Percentiles rank a stretch among this genome's conserved stretches.
phyloP scores from a whole-genome alignment of 2,888 invertebrate genomes.

The Drosophila conformis region DNA sequence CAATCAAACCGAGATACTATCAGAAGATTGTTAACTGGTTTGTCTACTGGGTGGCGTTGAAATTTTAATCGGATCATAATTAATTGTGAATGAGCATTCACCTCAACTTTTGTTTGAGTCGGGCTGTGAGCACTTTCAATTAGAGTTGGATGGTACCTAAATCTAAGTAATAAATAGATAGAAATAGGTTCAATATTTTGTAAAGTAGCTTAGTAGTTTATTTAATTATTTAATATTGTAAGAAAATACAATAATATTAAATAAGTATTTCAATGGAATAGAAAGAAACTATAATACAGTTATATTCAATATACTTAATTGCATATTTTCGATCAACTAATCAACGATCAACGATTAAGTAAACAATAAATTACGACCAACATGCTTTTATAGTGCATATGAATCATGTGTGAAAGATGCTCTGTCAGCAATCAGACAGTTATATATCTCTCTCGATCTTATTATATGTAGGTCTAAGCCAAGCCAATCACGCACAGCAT shows the following conservation, averaged over 20 bases:
- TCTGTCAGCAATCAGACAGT: background rate
- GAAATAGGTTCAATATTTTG: background rate
- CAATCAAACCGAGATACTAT: conserved; percentile 39
- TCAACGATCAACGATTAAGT: background rate
- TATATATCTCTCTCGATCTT: background rate
- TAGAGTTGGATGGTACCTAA: background rate
- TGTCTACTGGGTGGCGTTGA: conserved; percentile 50
- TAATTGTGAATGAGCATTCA: background rate
- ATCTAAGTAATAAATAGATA: background rate
- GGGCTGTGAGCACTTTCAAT: background rate
- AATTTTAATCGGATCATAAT: conserved; percentile 18
- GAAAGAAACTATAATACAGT: background rate
- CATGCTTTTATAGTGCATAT: background rate
- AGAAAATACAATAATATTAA: background rate
- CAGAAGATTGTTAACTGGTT: conserved; percentile 64
- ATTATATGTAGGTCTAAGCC: background rate
- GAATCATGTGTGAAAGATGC: conserved; percentile 14
- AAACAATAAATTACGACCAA: background rate
- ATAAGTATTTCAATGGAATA: background rate
- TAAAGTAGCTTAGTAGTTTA: no score
- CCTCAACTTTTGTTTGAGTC: background rate
- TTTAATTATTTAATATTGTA: no score
- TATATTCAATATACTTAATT: background rate
- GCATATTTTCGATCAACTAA: background rate
- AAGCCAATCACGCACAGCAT: conserved; percentile 5